Conservation (phyloP, 1,140 invertebrate species). For the Leptonema lineaticorne region DNA sequence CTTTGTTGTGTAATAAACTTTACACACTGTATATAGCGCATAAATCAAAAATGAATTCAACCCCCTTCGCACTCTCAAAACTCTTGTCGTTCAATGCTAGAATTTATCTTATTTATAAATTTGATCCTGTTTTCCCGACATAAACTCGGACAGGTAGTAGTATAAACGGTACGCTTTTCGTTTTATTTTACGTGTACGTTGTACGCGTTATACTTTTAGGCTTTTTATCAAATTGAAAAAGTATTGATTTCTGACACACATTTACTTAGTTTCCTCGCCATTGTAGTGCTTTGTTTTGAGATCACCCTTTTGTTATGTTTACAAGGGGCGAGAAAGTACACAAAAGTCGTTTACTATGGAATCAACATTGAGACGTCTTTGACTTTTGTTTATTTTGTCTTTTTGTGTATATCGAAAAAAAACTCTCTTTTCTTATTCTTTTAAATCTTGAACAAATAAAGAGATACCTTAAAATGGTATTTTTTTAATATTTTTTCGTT, state of each 20-base stretch:
- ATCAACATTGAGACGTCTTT: constrained; percentile 11
- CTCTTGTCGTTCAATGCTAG: background rate
- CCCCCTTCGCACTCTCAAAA: background rate
- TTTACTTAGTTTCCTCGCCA: constrained; percentile 27
- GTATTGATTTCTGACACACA: constrained; percentile 41
- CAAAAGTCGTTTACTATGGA: constrained; percentile 11
- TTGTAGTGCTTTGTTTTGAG: constrained; percentile 32
- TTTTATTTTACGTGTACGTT: constrained; percentile 2
- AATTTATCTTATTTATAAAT: constrained; percentile 3
- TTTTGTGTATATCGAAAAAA: background rate
- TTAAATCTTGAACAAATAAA: too few relatives aligned
- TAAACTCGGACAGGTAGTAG: background rate
- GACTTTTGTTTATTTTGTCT: constrained; percentile 2
- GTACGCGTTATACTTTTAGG: constrained; percentile 24
- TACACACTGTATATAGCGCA: background rate
- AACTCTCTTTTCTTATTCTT: background rate
- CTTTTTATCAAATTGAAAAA: constrained; percentile 42
- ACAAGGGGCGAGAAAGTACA: constrained; percentile 5
- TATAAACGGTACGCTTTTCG: background rate
- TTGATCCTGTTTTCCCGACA: background rate
- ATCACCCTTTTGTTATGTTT: constrained; percentile 33
- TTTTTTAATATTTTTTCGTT: constrained; percentile 2
- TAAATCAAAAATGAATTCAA: constrained; percentile 15
- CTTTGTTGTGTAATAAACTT: constrained; percentile 18
- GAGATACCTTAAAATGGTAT: too few relatives aligned